Base-by-base conservation (phyloP, 2,113 vertebrate species). In the Oncorhynchus keta region DNA sequence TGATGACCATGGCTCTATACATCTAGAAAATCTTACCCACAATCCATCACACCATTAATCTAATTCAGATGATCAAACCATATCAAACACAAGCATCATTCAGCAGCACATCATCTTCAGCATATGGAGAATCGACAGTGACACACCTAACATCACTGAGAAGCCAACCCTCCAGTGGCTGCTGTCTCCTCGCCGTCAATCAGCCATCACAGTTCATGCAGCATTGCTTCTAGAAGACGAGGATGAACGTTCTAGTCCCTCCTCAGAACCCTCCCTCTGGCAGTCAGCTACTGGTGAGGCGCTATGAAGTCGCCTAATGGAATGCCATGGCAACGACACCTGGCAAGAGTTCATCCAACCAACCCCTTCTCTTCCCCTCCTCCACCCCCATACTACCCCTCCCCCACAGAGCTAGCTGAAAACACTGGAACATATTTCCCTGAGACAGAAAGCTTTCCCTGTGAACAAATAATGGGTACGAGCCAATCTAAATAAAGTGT, bases 261-360 rank as follows among this genome's bases (percentile, higher is more conserved):
- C 80, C 82, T 87, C 85, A 78, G 77, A 87, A 81, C 79, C 91
- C 93, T 92, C 88, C 86, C 90, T 93, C 93, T 91, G 93, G 93
- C 94, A 95, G 94, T 93, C 95, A 93, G 93, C 92, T 93, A 93
- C 93, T 86, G 93, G 95, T 95, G 94, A 94, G 92, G 92, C 88
- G 88, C 94, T 93, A 11, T 11, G 95, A 94, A 97, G 96, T 95
- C 93, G 94, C 95, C 95, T 95, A 96, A 96, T 95, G 94, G 94
- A 97, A 96, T 94, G 93, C 95, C 94, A 95, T 96, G 95, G 95
- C 97, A 98, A 97, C 94, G 91, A 95, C 96, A 97, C 93, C 93
- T 94, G 93, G 91, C 91, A 92, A 88, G 89, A 90, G 93, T 92
- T 93, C 89, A 91, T 88, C 88, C 88, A 86, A 88, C 85, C 90